phyloP scores from a whole-genome alignment of 2,888 invertebrate species.

The Pherbina coryleti region DNA sequence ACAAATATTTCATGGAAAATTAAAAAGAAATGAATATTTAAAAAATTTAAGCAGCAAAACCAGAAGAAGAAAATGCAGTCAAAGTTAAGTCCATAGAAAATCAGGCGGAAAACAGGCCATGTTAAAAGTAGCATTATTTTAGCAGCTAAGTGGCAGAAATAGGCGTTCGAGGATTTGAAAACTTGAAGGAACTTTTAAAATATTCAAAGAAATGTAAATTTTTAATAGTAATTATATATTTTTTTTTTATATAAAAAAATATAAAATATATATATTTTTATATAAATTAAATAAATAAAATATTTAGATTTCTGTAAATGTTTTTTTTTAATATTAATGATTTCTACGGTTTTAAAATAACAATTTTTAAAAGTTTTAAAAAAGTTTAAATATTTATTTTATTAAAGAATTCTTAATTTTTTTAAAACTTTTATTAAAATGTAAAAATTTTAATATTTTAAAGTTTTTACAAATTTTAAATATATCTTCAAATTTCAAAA shows the following conservation, averaged over 20 bases:
- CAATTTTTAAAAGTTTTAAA: not conserved
- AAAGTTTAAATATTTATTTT: not conserved
- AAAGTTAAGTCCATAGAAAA: constrained; percentile 3
- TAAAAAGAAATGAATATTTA: not conserved
- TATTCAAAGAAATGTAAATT: not conserved
- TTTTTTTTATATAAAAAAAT: no score
- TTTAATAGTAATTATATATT: no score
- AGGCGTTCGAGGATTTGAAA: not conserved
- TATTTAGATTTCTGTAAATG: no score
- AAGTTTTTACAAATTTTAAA: no score
- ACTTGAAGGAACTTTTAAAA: not conserved
- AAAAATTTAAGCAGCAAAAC: not conserved
- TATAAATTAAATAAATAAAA: no score
- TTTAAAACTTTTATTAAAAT: no score
- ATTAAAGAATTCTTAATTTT: no score
- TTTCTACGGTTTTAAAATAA: no score
- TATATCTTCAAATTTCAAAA: no score
- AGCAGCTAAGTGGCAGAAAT: not conserved
- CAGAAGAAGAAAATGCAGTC: not conserved
- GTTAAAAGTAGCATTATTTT: constrained; percentile 7
- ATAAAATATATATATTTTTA: no score
- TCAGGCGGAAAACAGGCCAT: not conserved
- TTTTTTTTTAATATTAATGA: no score
- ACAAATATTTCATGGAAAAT: not conserved
- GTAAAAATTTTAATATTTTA: no score